Conservation (phyloP, 2,113 vertebrate species). For the Rynchops niger region DNA sequence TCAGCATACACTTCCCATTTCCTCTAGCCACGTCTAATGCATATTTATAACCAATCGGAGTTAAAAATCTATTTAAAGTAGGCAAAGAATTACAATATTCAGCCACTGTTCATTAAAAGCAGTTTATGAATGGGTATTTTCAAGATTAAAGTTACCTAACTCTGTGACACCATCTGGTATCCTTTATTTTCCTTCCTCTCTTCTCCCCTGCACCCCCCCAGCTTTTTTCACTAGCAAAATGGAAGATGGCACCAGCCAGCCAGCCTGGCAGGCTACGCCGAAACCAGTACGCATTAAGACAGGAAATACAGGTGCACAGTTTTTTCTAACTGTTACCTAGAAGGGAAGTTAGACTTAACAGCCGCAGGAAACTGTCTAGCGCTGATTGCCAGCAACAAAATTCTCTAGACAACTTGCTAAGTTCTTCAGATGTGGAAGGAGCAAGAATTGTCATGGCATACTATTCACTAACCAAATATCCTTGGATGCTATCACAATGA, state of each 20-base stretch:
- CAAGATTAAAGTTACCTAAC: not conserved
- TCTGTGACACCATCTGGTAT: not conserved
- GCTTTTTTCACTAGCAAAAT: not conserved
- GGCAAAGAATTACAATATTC: not conserved
- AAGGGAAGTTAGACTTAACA: not conserved
- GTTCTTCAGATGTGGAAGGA: not conserved
- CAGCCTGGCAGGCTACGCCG: not conserved
- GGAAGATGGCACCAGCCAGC: not conserved
- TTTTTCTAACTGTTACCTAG: not conserved
- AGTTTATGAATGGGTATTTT: not conserved
- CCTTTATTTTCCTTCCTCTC: not conserved
- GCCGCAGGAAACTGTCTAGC: not conserved
- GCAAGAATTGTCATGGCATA: not conserved
- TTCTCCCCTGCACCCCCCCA: not conserved
- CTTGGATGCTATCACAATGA: not conserved
- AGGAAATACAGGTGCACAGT: not conserved
- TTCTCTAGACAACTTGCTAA: not conserved
- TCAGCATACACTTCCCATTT: not conserved
- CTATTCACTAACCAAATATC: not conserved
- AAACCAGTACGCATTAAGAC: not conserved
- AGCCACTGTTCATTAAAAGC: not conserved
- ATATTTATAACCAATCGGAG: not conserved
- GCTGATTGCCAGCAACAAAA: not conserved
- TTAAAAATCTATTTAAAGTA: not conserved
- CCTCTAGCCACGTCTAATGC: not conserved